Base-by-base conservation (phyloP, 2,888 invertebrate genomes). In the Mythimna ferrago region DNA sequence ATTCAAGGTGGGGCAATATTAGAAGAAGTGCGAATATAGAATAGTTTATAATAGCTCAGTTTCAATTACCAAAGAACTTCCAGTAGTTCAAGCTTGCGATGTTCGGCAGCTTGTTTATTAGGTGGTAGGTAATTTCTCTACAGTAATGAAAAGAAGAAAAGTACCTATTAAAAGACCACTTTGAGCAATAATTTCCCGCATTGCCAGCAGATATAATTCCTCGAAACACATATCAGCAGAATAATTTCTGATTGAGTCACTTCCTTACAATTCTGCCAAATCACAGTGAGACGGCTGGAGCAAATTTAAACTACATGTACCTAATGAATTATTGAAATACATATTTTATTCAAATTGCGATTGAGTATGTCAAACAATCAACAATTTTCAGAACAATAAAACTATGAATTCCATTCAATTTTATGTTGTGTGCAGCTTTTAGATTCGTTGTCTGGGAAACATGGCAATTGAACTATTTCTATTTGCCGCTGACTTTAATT, bases 321-420 rank as follows among this genome's bases (percentile, higher is more conserved):
- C 2, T 26, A 32, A 63, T 63, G 26, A 9, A 54, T 48, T 26
- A 26, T 61, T 62, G 16, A 48, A 54, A 35, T 48, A 44, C 16
- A 38, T 19, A 75, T 62, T 48, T 73, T 64, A 63, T 62, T 74
- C 10, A 61, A 56, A 61, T 74, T 35, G n/a, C 26, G 35, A n/a
- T n/a, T 38, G 26, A 26, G 14, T 2, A 26, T 6, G 6, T 32
- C 58, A 41, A 38, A 21, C 51, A 38, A 62, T 68, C 14, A 9
- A 38, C 6, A 6, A 48, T 26, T 56, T 14, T 19, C 35, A 35
- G 44, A 48, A 48, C 0, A 71, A 44, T 54, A 7, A 6, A 38
- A 14, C 51, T 41, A 16, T 32, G 7, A n/a, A 44, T 44, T 35
- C 14, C 21, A 10, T 16, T 26, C 14, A 58, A 11, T 58, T 48